phyloP scores from a whole-genome alignment of 2,888 invertebrate species.

The Gandaritis pyraliata region DNA sequence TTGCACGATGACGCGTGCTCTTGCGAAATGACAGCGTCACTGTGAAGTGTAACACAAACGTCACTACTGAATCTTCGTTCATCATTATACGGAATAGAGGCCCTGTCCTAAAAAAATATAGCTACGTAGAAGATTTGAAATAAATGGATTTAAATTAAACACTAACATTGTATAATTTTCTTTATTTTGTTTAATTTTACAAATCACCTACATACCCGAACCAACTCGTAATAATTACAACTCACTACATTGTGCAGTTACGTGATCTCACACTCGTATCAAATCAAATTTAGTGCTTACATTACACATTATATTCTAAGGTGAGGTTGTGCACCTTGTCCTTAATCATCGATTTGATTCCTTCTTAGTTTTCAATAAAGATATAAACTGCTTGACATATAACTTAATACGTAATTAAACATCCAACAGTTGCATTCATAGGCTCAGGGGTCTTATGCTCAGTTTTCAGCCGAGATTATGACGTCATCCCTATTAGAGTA shows the following conservation, averaged over 20 bases:
- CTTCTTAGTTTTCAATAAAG: background rate
- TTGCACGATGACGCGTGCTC: too few species aligned
- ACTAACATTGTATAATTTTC: too few species aligned
- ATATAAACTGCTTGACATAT: background rate
- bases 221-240: background rate
- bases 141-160: too few species aligned
- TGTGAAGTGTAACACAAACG: too few species aligned
- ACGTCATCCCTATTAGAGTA: too few species aligned
- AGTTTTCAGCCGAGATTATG: too few species aligned
- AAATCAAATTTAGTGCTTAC: constrained; percentile 29
- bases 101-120: too few species aligned
- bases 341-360: constrained; percentile 30
- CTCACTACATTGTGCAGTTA: constrained; percentile 15
- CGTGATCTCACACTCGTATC: constrained; percentile 20
- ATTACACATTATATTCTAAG: constrained; percentile 23
- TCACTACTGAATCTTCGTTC: too few species aligned
- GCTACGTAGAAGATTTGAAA: too few species aligned
- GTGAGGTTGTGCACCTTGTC: constrained; percentile 35
- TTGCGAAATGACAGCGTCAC: too few species aligned
- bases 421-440: background rate
- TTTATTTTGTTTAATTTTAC: background rate
- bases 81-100: too few species aligned
- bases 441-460: too few species aligned
- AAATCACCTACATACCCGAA: background rate
- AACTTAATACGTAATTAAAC: background rate